phyloP scores from a whole-genome alignment of 1,140 invertebrate genomes.

The Aradophagus sp. region DNA sequence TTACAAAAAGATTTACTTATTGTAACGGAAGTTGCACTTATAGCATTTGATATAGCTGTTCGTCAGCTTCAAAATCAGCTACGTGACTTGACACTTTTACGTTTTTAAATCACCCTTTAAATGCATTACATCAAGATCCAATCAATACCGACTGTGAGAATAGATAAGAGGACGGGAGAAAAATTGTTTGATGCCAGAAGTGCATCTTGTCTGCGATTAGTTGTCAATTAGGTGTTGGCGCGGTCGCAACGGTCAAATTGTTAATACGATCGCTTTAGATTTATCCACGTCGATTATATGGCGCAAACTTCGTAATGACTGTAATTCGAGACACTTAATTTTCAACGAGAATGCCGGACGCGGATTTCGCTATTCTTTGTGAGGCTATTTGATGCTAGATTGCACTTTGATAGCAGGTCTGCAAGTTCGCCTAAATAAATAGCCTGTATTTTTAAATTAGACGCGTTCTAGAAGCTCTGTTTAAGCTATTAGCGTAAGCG shows the following conservation, averaged over 20 bases:
- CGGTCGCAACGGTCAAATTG: slow-evolving; percentile 11
- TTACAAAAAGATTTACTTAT: no score
- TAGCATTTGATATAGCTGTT: slow-evolving; percentile 56
- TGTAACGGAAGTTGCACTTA: no score
- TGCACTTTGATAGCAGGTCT: slow-evolving; percentile 48
- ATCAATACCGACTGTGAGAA: slow-evolving; percentile 37
- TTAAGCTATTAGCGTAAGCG: slow-evolving; percentile 21
- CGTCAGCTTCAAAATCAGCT: slow-evolving; percentile 63
- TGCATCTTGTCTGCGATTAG: neutral
- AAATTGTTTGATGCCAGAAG: slow-evolving; percentile 6
- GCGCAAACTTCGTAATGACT: slow-evolving; percentile 41
- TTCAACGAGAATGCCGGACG: slow-evolving; percentile 5
- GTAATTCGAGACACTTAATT: slow-evolving; percentile 45
- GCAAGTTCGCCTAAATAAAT: slow-evolving; percentile 41
- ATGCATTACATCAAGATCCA: slow-evolving; percentile 38
- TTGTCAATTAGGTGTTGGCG: slow-evolving; percentile 28
- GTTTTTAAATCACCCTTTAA: slow-evolving; percentile 46
- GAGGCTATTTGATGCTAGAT: slow-evolving; percentile 36
- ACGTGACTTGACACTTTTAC: slow-evolving; percentile 64
- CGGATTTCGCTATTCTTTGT: slow-evolving; percentile 29
- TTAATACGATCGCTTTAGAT: slow-evolving; percentile 34
- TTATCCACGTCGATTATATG: slow-evolving; percentile 28
- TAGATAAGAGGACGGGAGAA: slow-evolving; percentile 21
- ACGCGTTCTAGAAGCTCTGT: slow-evolving; percentile 9
- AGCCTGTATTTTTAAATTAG: slow-evolving; percentile 35